Conservation (phyloP, 2,113 vertebrate genomes). For the Mus musculus region DNA sequence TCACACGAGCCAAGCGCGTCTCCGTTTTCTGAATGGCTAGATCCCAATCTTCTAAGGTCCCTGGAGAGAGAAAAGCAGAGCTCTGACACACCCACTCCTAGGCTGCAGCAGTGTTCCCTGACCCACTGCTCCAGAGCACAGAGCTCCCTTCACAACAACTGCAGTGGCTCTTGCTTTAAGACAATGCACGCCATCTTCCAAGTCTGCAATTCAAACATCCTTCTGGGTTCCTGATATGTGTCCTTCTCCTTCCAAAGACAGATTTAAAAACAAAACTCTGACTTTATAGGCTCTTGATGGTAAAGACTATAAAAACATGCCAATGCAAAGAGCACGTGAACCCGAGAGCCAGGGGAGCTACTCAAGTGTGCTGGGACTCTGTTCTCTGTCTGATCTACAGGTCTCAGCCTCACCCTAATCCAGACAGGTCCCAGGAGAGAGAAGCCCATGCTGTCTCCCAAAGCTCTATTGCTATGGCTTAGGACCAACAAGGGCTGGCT, state of each 20-base stretch:
- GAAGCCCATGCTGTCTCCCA: not conserved
- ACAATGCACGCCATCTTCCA: not conserved
- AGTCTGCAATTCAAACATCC: not conserved
- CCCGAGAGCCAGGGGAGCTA: not conserved
- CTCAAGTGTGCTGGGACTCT: not conserved
- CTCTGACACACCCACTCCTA: not conserved
- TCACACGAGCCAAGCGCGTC: slow-evolving; percentile 92
- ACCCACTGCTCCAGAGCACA: not conserved
- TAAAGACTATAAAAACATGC: not conserved
- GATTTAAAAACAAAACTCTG: not conserved
- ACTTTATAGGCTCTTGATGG: not conserved
- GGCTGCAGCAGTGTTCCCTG: not conserved
- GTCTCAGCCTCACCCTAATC: not conserved
- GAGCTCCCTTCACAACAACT: not conserved
- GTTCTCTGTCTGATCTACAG: not conserved
- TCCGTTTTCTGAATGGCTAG: slow-evolving; percentile 95
- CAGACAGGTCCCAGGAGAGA: not conserved
- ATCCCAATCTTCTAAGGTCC: slow-evolving; percentile 97
- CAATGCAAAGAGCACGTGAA: not conserved
- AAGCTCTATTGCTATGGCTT: not conserved
- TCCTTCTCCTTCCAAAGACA: not conserved
- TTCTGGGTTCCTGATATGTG: not conserved
- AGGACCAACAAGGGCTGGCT: fast-evolving
- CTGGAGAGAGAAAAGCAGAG: slow-evolving; percentile 80
- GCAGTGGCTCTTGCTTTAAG: not conserved